Conservation (phyloP, 2,797 vertebrate genomes). For the Rhinogobio ventralis region DNA sequence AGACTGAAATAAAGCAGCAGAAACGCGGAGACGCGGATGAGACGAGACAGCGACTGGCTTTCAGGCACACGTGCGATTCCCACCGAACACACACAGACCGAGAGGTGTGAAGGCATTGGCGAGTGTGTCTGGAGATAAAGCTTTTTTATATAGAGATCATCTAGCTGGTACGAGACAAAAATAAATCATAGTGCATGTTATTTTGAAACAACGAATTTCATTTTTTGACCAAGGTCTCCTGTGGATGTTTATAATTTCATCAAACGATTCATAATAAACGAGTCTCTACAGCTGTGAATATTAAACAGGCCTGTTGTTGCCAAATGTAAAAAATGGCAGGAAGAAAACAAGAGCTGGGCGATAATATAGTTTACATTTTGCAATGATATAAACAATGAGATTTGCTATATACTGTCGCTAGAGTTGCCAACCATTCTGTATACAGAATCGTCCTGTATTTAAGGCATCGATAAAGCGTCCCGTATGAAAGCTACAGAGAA, state of each 20-base stretch:
- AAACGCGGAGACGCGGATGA: slow-evolving; percentile 62
- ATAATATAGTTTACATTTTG: neutral
- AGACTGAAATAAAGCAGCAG: slow-evolving; percentile 28
- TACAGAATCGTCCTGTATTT: too few relatives aligned
- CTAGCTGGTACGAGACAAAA: too few relatives aligned
- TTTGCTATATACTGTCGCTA: neutral
- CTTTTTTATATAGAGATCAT: neutral
- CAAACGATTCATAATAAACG: neutral
- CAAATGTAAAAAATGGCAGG: too few relatives aligned
- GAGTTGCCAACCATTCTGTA: too few relatives aligned
- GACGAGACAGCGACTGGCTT: slow-evolving; percentile 73
- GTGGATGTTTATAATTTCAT: neutral
- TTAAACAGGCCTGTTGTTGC: neutral
- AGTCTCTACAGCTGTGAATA: neutral
- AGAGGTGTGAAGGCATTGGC: neutral
- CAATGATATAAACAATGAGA: neutral
- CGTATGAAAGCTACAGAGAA: too few relatives aligned
- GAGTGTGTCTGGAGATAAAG: neutral
- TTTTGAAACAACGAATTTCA: neutral
- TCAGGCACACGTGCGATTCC: slow-evolving; percentile 18
- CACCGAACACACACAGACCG: neutral
- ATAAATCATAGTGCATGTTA: too few relatives aligned
- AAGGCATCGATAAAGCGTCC: too few relatives aligned
- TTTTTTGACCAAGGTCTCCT: neutral
- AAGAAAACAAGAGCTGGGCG: neutral